Conservation (phyloP, 2,888 invertebrate genomes). For the Thysanoteuthis rhombus region DNA sequence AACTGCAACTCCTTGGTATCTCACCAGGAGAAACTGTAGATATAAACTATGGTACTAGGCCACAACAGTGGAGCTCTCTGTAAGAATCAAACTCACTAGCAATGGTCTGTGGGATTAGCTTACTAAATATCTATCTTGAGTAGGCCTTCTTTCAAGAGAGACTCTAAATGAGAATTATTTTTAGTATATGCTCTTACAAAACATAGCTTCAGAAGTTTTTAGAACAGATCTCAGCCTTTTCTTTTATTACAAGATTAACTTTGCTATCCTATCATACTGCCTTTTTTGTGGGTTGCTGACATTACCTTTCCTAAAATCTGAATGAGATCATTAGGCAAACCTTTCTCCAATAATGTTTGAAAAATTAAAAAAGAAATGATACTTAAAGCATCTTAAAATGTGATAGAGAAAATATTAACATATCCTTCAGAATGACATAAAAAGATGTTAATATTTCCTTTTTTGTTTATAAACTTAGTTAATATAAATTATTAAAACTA, state of each 20-base stretch:
- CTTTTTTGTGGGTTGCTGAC: neutral
- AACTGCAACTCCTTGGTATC: neutral
- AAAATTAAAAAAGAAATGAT: neutral
- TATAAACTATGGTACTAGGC: neutral
- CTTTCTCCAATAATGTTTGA: no score
- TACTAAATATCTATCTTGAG: neutral
- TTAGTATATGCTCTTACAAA: neutral
- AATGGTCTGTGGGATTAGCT: neutral
- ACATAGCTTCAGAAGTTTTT: neutral
- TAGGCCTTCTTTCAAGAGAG: neutral
- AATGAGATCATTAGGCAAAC: neutral
- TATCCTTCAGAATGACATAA: neutral
- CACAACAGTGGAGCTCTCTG: neutral
- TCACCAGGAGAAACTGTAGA: neutral
- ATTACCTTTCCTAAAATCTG: neutral
- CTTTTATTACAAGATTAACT: no score
- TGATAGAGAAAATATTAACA: neutral
- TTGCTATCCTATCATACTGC: no score
- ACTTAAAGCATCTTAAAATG: neutral
- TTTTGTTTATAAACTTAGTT: neutral
- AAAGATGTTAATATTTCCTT: neutral
- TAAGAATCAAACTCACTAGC: neutral
- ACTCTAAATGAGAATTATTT: neutral
- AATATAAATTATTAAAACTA: no score
- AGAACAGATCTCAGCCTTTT: no score